Base-by-base conservation (phyloP, 2,888 invertebrate genomes). In the Tineola bisselliella region DNA sequence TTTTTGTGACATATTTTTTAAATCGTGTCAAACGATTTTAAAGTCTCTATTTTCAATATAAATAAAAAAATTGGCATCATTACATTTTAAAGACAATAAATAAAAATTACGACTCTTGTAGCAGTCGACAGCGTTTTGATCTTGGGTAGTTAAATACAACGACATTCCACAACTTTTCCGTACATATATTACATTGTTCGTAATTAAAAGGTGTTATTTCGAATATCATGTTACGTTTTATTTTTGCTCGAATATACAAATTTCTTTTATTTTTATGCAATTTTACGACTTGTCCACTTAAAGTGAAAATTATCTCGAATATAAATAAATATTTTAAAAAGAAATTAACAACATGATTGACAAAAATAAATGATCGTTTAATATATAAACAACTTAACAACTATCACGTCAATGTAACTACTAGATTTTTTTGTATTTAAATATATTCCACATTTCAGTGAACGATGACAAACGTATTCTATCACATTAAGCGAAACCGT, bases 311-410 rank as follows among this genome's bases (percentile, higher is more conserved):
- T n/a, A n/a, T n/a, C n/a, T n/a, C n/a, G n/a, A n/a, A n/a, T n/a
- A n/a, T n/a, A 33, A 61, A 63, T 48, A 61, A 60, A 59, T 62
- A 63, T 61, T n/a, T n/a, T n/a, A n/a, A n/a, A n/a, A n/a, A n/a
- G 62, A 61, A 57, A 44, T 59, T 33, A 31, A 54, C 61, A 43
- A 61, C 31, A 33, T 61, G 31, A 61, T 17, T 13, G 38, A 54
- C 38, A 33, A 30, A 54, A 44, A 48, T 31, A 61, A 30, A 13
- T 44, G 19, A 25, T 18, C 48, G 44, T 44, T 43, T 15, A 44
- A 48, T 31, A 44, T 12, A 54, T 48, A 58, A 60, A 33, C 18
- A 54, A 52, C 5, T 52, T n/a, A 33, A 61, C 52, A 54, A 44
- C 44, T 38, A 33, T 19, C 48, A 48, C 48, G 15, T 48, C 15